A percentile compares a stretch with the other conserved stretches of the same genome.
Conservation (phyloP, 2,113 vertebrate species). For the Gymnorhina tibicen region DNA sequence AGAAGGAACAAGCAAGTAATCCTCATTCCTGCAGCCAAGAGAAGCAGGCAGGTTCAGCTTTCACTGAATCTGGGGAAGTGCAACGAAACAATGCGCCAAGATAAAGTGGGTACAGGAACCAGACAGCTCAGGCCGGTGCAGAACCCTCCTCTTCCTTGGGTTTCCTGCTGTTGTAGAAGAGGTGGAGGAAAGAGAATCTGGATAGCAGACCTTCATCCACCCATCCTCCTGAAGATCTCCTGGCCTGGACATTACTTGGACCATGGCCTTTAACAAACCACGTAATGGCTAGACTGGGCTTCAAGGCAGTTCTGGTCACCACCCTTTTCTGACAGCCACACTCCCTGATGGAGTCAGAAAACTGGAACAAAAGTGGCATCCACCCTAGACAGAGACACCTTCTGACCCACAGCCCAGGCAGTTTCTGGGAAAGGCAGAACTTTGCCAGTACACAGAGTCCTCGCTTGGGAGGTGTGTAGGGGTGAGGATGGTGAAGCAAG, state of each 20-base stretch:
- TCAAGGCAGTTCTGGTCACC: not conserved
- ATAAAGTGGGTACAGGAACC: not conserved
- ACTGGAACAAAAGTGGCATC: not conserved
- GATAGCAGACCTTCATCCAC: not conserved
- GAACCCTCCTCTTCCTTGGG: not conserved
- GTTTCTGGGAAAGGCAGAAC: not conserved
- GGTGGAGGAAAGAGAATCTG: not conserved
- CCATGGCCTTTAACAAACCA: not conserved
- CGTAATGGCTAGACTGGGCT: not conserved
- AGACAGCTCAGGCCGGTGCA: not conserved
- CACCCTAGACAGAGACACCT: not conserved
- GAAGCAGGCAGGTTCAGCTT: not conserved
- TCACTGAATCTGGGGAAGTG: not conserved
- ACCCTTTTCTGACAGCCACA: not conserved
- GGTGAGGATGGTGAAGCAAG: not conserved
- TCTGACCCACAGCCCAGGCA: not conserved
- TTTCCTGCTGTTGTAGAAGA: not conserved
- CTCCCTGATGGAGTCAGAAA: not conserved
- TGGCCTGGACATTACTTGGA: not conserved
- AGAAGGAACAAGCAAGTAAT: not conserved
- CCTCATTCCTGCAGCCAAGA: not conserved
- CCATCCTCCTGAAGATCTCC: not conserved
- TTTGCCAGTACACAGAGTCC: not conserved
- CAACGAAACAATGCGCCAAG: not conserved
- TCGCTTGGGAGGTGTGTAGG: not conserved